These are phyloP conservation scores for Galeopterus variegatus DNA, from an alignment of 2,113 vertebrate genomes.

Conservation along the genomic window DNA sequence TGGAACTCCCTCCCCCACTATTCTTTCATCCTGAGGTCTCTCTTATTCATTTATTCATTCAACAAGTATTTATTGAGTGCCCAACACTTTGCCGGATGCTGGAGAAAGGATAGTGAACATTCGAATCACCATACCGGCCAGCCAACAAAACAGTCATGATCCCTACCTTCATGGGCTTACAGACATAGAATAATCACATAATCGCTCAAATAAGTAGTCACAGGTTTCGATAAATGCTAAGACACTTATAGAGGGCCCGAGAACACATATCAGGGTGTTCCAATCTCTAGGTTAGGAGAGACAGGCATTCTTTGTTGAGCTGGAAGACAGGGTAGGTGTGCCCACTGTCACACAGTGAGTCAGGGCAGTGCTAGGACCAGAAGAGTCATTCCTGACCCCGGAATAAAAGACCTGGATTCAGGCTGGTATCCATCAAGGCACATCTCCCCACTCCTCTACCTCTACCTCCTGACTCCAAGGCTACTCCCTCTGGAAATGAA, in stretches of 20 bases:
- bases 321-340: neutral
- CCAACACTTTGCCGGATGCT: slow-evolving; percentile 35
- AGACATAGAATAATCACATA: neutral
- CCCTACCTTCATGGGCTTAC: neutral
- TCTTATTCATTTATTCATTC: slow-evolving; percentile 52
- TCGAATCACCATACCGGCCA: no score
- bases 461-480: neutral
- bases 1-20: neutral
- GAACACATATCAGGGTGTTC: slow-evolving; percentile 15
- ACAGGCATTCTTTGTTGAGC: slow-evolving; percentile 3
- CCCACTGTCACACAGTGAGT: neutral
- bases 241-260: slow-evolving; percentile 18
- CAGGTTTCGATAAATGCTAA: slow-evolving; percentile 55
- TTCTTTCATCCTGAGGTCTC: slow-evolving; percentile 35
- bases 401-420: slow-evolving; percentile 47
- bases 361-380: neutral
- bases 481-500: slow-evolving; percentile 19
- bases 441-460: slow-evolving; percentile 1
- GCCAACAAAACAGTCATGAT: slow-evolving; percentile 14
- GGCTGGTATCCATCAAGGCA: slow-evolving; percentile 8
- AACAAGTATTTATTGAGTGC: slow-evolving; percentile 14
- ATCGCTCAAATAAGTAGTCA: slow-evolving; percentile 40
- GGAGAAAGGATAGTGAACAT: slow-evolving; percentile 36
- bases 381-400: neutral
- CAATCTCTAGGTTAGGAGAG: slow-evolving; percentile 21